Evolutionary conservation across 2,888 invertebrate genomes (phyloP).

Genomic region (Neoscelio sp.): DNA sequence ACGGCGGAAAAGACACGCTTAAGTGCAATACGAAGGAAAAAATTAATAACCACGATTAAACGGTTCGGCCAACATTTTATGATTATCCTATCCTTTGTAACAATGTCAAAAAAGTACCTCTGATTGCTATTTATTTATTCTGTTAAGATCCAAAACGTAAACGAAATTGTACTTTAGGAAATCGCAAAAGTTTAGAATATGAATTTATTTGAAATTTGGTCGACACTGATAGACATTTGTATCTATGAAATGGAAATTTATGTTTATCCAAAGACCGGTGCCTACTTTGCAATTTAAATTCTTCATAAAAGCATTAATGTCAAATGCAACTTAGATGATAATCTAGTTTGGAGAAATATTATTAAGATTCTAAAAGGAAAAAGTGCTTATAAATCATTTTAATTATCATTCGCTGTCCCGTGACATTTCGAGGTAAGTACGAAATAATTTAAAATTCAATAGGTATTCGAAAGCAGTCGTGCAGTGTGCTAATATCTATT

Average conservation of each 20-base stretch:
- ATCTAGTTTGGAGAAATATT: conserved; percentile 40
- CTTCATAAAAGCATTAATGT: conserved; percentile 21
- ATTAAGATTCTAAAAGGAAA: neutral
- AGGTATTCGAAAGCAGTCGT: neutral
- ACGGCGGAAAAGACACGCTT: conserved; percentile 29
- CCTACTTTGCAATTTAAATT: conserved; percentile 52
- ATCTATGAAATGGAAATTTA: conserved; percentile 31
- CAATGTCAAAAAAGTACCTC: too few species aligned
- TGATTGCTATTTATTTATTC: too few species aligned
- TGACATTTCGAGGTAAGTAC: conserved; percentile 15
- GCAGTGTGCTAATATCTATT: too few species aligned
- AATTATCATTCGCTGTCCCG: neutral
- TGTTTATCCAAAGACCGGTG: conserved; percentile 6
- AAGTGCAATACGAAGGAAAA: conserved; percentile 8
- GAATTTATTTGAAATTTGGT: conserved; percentile 14
- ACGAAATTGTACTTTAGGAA: too few species aligned
- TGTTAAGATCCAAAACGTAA: too few species aligned
- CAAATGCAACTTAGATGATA: conserved; percentile 34
- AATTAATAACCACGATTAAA: conserved; percentile 27
- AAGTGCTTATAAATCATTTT: conserved; percentile 28
- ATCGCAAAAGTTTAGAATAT: too few species aligned
- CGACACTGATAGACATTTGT: neutral
- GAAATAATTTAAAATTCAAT: conserved; percentile 19
- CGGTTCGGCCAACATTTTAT: conserved; percentile 5
- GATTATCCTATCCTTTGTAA: neutral